phyloP scores from a whole-genome alignment of 2,113 vertebrate species.

The Maylandia zebra region DNA sequence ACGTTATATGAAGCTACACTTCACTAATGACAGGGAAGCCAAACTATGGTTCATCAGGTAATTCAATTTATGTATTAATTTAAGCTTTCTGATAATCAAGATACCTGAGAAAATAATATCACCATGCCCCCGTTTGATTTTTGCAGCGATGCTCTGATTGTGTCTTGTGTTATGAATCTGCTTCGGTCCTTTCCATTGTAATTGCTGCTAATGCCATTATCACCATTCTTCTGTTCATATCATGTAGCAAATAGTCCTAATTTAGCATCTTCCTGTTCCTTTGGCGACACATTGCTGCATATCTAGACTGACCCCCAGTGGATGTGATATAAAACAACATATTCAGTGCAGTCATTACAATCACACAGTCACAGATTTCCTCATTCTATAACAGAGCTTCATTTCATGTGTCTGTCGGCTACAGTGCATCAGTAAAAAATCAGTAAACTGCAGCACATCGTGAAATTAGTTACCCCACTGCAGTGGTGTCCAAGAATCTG shows the following conservation, averaged over 20 bases:
- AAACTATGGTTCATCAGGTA: background rate
- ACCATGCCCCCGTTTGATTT: background rate
- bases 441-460: background rate
- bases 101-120: background rate
- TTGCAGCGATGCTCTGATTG: background rate
- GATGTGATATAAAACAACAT: background rate
- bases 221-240: background rate
- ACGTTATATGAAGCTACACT: background rate
- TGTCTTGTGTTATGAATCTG: background rate
- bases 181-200: background rate
- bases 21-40: background rate
- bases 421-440: background rate
- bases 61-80: background rate
- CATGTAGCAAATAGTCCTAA: accelerated
- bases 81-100: background rate
- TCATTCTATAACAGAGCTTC: background rate
- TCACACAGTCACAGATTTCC: background rate
- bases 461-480: background rate
- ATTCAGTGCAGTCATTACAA: background rate
- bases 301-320: conserved; percentile 21
- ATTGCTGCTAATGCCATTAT: background rate
- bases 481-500: background rate
- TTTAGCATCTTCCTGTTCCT: background rate
- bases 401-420: background rate
- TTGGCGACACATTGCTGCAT: background rate